phyloP scores from a whole-genome alignment of 30 jellyfish, hydroid and myxozoan genomes.

The Aurelia coerulea region DNA sequence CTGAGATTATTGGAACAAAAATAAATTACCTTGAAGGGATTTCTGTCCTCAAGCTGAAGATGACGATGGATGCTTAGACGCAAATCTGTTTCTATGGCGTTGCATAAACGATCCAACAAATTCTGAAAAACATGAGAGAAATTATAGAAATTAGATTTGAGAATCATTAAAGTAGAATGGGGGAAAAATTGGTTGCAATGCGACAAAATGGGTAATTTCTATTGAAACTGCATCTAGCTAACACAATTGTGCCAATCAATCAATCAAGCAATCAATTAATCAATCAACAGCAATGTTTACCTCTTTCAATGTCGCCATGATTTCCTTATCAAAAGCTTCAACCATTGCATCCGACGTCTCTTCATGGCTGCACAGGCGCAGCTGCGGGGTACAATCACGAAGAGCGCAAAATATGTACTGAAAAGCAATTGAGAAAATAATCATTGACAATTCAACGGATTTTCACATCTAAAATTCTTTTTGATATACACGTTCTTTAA shows the following conservation, averaged over 20 bases:
- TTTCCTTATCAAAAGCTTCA: conserved; percentile 80
- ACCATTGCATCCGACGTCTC: conserved; percentile 45
- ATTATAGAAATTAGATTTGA: not conserved
- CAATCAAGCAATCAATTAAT: too few relatives aligned
- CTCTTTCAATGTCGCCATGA: conserved; percentile 78
- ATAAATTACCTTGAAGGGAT: conserved; percentile 84
- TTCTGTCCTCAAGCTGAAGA: conserved; percentile 96
- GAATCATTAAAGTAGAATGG: not conserved
- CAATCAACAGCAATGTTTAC: conserved; percentile 11
- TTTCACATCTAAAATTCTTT: too few relatives aligned
- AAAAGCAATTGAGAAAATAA: not conserved
- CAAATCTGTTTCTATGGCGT: conserved; percentile 91
- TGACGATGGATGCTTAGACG: conserved; percentile 95
- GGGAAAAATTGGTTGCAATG: too few relatives aligned
- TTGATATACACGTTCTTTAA: too few relatives aligned
- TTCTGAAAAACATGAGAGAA: conserved; percentile 44
- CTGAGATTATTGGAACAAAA: not conserved
- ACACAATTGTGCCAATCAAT: too few relatives aligned
- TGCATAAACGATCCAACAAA: conserved; percentile 83
- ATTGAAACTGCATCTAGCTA: too few relatives aligned
- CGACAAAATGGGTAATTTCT: too few relatives aligned
- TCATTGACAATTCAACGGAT: too few relatives aligned
- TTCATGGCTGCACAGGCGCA: conserved; percentile 80
- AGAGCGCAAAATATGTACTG: conserved; percentile 96
- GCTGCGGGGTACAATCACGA: conserved; percentile 96